Evolutionary conservation across 2,797 vertebrate genomes (phyloP).

Genomic region (Lithobates sylvaticus): DNA sequence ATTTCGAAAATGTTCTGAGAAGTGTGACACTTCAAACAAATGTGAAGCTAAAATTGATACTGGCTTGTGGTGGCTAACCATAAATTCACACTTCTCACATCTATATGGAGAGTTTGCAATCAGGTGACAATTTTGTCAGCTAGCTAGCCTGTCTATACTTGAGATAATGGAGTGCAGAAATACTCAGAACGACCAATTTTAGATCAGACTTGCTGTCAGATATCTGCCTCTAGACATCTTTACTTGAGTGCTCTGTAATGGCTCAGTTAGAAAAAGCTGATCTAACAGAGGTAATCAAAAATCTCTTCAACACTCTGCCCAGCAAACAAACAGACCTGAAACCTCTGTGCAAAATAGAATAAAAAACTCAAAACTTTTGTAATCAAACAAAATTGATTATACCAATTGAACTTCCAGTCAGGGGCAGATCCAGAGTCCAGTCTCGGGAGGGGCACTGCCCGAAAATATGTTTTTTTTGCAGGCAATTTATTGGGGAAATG

Average conservation of each 20-base stretch:
- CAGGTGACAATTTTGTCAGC: slow-evolving; percentile 42
- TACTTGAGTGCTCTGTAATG: slow-evolving; percentile 52
- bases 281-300: slow-evolving; percentile 28
- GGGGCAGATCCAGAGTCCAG: too few relatives aligned
- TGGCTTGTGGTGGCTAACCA: background rate
- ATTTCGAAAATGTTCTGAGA: background rate
- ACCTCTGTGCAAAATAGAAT: background rate
- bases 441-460: too few relatives aligned
- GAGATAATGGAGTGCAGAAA: slow-evolving; percentile 44
- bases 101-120: slow-evolving; percentile 17
- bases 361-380: too few relatives aligned
- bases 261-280: slow-evolving; percentile 12
- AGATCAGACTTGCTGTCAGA: slow-evolving; percentile 41
- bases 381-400: too few relatives aligned
- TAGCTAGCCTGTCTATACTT: slow-evolving; percentile 23
- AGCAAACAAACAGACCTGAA: slow-evolving; percentile 34
- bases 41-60: background rate
- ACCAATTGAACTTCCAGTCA: too few relatives aligned
- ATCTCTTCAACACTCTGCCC: background rate
- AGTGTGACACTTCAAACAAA: background rate
- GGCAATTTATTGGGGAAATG: too few relatives aligned
- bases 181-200: slow-evolving; percentile 50
- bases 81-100: slow-evolving; percentile 20
- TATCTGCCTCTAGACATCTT: slow-evolving; percentile 39
- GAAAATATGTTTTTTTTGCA: too few relatives aligned